These are phyloP conservation scores for Eptesicus fuscus DNA, from an alignment of 2,113 vertebrate genomes.

Conservation along the genomic window DNA sequence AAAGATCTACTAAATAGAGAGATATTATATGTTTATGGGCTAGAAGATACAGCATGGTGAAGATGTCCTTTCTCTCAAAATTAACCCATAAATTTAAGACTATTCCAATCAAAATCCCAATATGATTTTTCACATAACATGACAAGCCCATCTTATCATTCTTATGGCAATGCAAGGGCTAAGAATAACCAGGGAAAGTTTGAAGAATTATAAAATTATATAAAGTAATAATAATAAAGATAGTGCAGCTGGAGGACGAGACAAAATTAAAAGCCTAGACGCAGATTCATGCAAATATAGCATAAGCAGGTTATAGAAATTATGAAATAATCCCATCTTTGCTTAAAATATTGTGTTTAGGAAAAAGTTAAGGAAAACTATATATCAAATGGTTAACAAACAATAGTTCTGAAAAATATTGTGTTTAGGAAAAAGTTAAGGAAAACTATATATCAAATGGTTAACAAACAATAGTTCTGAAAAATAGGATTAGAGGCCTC, in stretches of 20 bases:
- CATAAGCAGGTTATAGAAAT: not conserved
- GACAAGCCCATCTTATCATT: conserved; percentile 2
- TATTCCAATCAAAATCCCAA: not conserved
- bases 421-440: no score
- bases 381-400: not conserved
- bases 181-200: not conserved
- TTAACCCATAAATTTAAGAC: not conserved
- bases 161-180: not conserved
- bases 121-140: not conserved
- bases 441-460: no score
- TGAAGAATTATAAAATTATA: not conserved
- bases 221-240: not conserved
- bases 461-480: no score
- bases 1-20: not conserved
- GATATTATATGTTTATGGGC: not conserved
- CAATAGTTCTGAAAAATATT: not conserved
- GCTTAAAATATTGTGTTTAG: not conserved
- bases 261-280: not conserved
- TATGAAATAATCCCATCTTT: not conserved
- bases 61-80: not conserved
- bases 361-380: not conserved
- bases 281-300: not conserved
- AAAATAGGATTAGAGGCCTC: not conserved
- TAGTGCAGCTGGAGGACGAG: not conserved
- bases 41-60: not conserved